Base-by-base conservation (phyloP, 2,797 vertebrate species). In the Enteromius radiatus region DNA sequence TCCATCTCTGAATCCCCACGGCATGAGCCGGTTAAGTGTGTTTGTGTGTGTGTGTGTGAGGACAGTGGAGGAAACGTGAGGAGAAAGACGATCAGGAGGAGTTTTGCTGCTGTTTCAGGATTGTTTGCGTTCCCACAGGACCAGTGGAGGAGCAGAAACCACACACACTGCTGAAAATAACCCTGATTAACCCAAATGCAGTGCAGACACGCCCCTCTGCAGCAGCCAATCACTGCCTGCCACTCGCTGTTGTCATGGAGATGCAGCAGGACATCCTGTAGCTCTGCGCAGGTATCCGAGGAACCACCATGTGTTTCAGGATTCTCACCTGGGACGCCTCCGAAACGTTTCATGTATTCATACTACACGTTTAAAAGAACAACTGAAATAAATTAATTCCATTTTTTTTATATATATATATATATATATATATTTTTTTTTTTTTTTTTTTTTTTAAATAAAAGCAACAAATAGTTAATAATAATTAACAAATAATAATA, bases 91-190 rank as follows among this genome's bases (percentile, higher is more conserved):
- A 69, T 38, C 36, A n/a, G 65, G 36, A 68, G 11, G n/a, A 43
- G 67, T 69, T 69, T 69, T 69, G 6, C 14, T 69, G 64, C 45
- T 36, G 36, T 68, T 73, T 36, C 67, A 41, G 36, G 14, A 26
- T 45, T 26, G 15, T 69, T 70, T 70, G 14, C 23, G 14, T 70
- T 23, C 68, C 41, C 41, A 28, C 68, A 70, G 68, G 68, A 70
- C 6, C n/a, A 4, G 41, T 26, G 38, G 23, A 69, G 15, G 38
- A 17, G 41, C 68, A 70, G 68, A 47, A 47, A 47, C 68, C 23
- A 15, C 68, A 70, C 68, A 3, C n/a, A 1, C 41, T 28, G 68
- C 68, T 70, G 12, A 47, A 70, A 47, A 70, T 70, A 70, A 70
- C 41, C 14, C 14, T 10, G 14, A 70, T 70, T 70, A 70, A 70